Evolutionary conservation across 2,797 vertebrate genomes (phyloP).

Genomic region (Hipposideros larvatus): DNA sequence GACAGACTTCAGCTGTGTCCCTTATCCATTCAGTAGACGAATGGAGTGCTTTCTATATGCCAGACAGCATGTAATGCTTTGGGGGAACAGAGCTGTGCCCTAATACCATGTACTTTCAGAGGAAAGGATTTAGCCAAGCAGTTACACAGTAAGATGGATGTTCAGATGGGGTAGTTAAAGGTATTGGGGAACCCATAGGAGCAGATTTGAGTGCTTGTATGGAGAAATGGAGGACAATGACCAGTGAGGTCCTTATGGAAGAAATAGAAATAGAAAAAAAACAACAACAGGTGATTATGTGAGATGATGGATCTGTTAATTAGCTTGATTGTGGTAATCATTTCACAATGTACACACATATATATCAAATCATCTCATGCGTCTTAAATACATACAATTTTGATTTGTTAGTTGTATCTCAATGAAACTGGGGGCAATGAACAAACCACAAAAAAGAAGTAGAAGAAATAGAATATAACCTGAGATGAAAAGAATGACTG

Average conservation of each 20-base stretch:
- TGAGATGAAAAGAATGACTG: not conserved
- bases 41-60: not conserved
- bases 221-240: not conserved
- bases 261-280: not conserved
- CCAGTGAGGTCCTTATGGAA: not conserved
- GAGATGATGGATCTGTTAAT: not conserved
- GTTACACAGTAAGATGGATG: not conserved
- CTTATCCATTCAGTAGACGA: not conserved
- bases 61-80: accelerated
- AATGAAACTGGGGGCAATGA: not conserved
- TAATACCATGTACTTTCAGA: not conserved
- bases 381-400: not conserved
- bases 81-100: too few species aligned
- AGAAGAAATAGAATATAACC: not conserved
- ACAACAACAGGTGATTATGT: not conserved
- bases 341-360: not conserved
- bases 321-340: not conserved
- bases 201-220: too few species aligned
- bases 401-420: not conserved
- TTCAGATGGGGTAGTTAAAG: too few species aligned
- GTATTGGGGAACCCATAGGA: not conserved
- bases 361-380: not conserved
- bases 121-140: not conserved
- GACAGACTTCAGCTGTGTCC: accelerated
- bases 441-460: not conserved